Base-by-base conservation (phyloP, 2,888 invertebrate genomes). In the Perizoma affinitatum region DNA sequence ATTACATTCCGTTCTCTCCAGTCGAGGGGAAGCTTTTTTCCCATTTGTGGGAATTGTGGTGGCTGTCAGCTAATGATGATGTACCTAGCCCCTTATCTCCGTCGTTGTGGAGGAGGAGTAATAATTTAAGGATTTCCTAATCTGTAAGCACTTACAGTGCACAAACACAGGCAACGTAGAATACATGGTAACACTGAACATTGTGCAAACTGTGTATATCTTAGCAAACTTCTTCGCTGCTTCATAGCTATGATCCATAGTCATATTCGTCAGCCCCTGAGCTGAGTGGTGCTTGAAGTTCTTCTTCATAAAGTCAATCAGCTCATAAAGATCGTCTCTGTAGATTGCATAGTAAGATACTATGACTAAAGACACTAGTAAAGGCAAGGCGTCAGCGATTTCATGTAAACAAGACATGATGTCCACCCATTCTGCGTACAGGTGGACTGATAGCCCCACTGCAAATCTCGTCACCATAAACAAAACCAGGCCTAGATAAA, bases 151-250 rank as follows among this genome's bases (percentile, higher is more conserved):
- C 90, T 89, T 76, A 90, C 90, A 72, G 65, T 86, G 82, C 8
- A 81, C 56, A 41, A 86, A 51, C 52, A 86, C 78, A 1, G 91
- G 91, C 59, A 86, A 53, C 1, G 76, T 67, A 0, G 80, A 77
- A 60, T 91, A 91, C 80, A 86, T 80, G 0, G 83, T 79, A 0
- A 89, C 86, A 62, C 90, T 90, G 42, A 89, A 89, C 68, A 88
- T 65, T 0, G 85, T 80, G 51, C 89, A 88, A 9, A 83, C 82
- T 0, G 90, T 89, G 58, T 91, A 91, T n/a, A 83, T 73, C 57
- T 75, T 82, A 0, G 81, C 82, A 58, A 90, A 90, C n/a, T 70
- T 82, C 61, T 74, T 80, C 1, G 90, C 90, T 0, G 70, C 70
- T 6, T 65, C 66, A 42, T 84, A 90, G 43, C 89, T 86, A 1